Conservation (phyloP, 2,113 vertebrate genomes). For the Tretioscincus oriximinensis region DNA sequence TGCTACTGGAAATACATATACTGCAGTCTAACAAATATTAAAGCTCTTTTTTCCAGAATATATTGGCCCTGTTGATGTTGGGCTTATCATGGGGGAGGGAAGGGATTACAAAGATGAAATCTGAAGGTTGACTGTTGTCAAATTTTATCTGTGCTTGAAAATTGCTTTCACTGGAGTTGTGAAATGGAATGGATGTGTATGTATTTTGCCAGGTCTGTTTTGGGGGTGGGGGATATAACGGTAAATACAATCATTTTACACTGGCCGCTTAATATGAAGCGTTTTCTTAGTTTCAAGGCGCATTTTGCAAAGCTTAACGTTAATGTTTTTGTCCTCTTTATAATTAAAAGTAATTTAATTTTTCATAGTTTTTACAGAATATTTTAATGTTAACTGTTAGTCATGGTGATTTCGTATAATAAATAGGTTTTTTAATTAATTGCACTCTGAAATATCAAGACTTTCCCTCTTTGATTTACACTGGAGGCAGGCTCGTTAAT, state of each 20-base stretch:
- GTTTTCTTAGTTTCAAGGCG: slow-evolving; percentile 72
- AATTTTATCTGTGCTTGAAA: slow-evolving; percentile 74
- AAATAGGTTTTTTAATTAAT: slow-evolving; percentile 75
- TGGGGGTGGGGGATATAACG: slow-evolving; percentile 33
- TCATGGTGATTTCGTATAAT: slow-evolving; percentile 76
- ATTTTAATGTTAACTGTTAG: slow-evolving; percentile 80
- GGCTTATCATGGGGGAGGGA: slow-evolving; percentile 65
- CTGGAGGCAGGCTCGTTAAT: slow-evolving; percentile 79
- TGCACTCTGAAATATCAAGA: slow-evolving; percentile 82
- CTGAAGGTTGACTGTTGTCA: slow-evolving; percentile 75
- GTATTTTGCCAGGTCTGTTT: slow-evolving; percentile 73
- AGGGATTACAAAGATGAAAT: slow-evolving; percentile 58
- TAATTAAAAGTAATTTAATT: slow-evolving; percentile 75
- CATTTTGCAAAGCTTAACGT: slow-evolving; percentile 75
- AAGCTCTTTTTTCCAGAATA: slow-evolving; percentile 57
- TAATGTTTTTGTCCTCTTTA: slow-evolving; percentile 74
- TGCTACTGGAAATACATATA: slow-evolving; percentile 82
- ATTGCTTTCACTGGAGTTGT: slow-evolving; percentile 74
- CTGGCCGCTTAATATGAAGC: slow-evolving; percentile 63
- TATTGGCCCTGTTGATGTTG: slow-evolving; percentile 64
- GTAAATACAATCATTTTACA: slow-evolving; percentile 68
- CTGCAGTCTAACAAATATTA: slow-evolving; percentile 74
- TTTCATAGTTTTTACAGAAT: slow-evolving; percentile 74
- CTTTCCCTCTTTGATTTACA: slow-evolving; percentile 80
- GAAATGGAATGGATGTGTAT: slow-evolving; percentile 76